Percentiles rank a stretch among this genome's conserved stretches.
These are phyloP conservation scores for Drepana falcataria DNA, from an alignment of 2,888 invertebrate genomes.

Conservation along the genomic window DNA sequence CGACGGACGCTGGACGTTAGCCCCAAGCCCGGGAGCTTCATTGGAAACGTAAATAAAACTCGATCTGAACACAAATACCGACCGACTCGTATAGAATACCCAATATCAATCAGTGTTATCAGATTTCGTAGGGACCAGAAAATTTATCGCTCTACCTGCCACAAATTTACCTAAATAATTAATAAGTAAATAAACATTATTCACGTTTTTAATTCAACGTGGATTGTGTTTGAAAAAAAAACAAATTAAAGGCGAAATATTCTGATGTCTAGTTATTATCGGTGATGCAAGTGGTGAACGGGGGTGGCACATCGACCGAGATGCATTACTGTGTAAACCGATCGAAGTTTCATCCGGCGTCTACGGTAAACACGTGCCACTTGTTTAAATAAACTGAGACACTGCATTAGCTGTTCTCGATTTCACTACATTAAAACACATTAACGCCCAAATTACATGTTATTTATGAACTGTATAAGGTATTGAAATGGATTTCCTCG, in stretches of 20 bases:
- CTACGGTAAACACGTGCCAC: constrained; percentile 73
- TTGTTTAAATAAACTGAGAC: constrained; percentile 74
- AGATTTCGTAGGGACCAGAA: constrained; percentile 3
- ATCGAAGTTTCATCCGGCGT: constrained; percentile 75
- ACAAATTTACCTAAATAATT: no score
- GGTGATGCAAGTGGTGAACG: constrained; percentile 46
- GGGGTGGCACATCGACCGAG: constrained; percentile 53
- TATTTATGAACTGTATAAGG: constrained; percentile 60
- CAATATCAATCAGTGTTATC: constrained; percentile 9
- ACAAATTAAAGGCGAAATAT: no score
- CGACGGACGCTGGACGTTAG: constrained; percentile 23
- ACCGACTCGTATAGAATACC: constrained; percentile 38
- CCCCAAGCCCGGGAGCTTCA: constrained; percentile 42
- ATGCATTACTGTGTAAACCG: constrained; percentile 73
- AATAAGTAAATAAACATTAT: no score
- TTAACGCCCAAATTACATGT: constrained; percentile 68
- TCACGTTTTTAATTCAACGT: no score
- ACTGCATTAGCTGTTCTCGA: constrained; percentile 74
- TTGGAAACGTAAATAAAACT: constrained; percentile 70
- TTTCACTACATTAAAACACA: constrained; percentile 77
- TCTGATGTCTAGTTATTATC: no score
- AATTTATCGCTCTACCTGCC: no score
- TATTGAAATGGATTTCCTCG: constrained; percentile 25
- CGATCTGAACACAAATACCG: constrained; percentile 68
- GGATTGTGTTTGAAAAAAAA: no score